Percentiles rank a stretch among this genome's conserved stretches.
Evolutionary conservation across 1,140 invertebrate species (phyloP).

Genomic region (Musca domestica): DNA sequence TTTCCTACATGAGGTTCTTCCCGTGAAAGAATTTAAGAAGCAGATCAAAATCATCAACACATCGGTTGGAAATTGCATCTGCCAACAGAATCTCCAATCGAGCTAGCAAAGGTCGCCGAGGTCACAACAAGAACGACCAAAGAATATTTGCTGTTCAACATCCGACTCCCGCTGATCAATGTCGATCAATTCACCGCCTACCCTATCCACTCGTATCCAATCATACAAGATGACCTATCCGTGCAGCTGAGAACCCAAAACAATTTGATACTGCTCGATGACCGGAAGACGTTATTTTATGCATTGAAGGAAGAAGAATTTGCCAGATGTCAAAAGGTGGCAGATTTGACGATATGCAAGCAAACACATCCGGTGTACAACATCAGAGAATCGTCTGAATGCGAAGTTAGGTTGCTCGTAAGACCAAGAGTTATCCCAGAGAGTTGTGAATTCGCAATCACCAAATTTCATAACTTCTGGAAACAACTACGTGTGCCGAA

Average conservation of each 20-base stretch:
- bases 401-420: background rate
- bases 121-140: background rate
- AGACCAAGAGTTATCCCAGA: background rate
- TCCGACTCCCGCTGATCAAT: background rate
- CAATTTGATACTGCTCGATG: background rate
- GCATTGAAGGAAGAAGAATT: background rate
- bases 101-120: background rate
- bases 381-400: background rate
- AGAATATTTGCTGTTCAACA: background rate
- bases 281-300: background rate
- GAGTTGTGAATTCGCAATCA: background rate
- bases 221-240: too few relatives aligned
- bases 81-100: too few relatives aligned
- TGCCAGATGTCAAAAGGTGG: background rate
- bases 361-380: background rate
- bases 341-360: background rate
- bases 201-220: too few relatives aligned
- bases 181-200: too few relatives aligned
- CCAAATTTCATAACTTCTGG: background rate
- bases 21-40: constrained; percentile 4
- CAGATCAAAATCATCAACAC: constrained; percentile 12
- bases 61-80: background rate
- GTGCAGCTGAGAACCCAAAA: too few relatives aligned
- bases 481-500: background rate
- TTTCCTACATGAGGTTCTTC: constrained; percentile 12